Base-by-base conservation (phyloP, 2,888 invertebrate genomes). In the Aromia moschata region DNA sequence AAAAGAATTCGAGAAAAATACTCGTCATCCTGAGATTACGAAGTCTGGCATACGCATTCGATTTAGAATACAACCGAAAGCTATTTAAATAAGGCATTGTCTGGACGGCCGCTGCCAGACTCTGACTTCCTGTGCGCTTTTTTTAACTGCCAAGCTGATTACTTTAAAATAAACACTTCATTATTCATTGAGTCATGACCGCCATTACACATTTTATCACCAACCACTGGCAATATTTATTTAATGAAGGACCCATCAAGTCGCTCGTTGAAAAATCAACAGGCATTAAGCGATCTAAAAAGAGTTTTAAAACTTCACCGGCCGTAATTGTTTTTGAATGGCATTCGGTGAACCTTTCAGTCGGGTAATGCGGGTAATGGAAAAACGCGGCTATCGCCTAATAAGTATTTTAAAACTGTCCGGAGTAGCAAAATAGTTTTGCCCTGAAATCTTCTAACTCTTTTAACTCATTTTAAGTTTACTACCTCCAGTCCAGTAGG, bases 101-200 rank as follows among this genome's bases (percentile, higher is more conserved):
- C 49, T 49, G 33, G 38, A 18, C 49, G 15, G 14, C 2, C 49
- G 17, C 18, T 10, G 17, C 38, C 49, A 49, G 49, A 49, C 49
- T 38, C 25, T 20, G 30, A 49, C 49, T 49, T 49, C 49, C 49
- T 49, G 49, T 49, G 38, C n/a, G n/a, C n/a, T 38, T 49, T 49
- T 49, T 49, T 49, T 25, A 38, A 38, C 38, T 49, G 49, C 38
- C 49, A 49, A 49, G 49, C 38, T 49, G 49, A 49, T 49, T 49
- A 49, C 49, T 49, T 49, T 25, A 49, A 38, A 49, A 49, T 49
- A 49, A 49, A 49, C 49, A 49, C 49, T 49, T 49, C 25, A 25
- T 38, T 49, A 49, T 49, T 12, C 49, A 49, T 25, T 20, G 25
- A 49, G 36, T 49, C 37, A 49, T 49, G 49, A 49, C 38, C 38